A percentile compares a stretch with the other conserved stretches of the same genome.
Conservation (phyloP, 2,888 invertebrate genomes). For the Chloroclysta siterata region DNA sequence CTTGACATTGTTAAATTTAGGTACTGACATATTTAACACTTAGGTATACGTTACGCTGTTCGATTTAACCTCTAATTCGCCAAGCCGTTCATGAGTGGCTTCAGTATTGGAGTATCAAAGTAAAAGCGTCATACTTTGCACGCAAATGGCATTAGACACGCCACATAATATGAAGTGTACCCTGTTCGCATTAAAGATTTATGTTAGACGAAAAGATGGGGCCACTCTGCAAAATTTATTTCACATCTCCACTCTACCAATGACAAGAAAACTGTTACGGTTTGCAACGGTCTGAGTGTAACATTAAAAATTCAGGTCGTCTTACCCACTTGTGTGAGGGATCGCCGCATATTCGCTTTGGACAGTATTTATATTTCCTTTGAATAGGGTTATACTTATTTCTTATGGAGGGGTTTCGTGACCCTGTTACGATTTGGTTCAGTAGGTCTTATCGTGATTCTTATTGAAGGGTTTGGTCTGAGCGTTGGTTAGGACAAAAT, state of each 20-base stretch:
- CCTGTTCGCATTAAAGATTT: conserved; percentile 80
- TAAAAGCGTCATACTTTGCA: conserved; percentile 67
- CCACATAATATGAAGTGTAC: conserved; percentile 81
- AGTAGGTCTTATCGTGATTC: conserved; percentile 30
- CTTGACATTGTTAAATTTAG: conserved; percentile 24
- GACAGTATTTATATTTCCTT: conserved; percentile 84
- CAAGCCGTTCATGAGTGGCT: conserved; percentile 43
- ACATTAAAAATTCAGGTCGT: conserved; percentile 83
- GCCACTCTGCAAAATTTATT: conserved; percentile 85
- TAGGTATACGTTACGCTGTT: conserved; percentile 10
- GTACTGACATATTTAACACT: conserved; percentile 15
- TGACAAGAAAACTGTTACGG: conserved; percentile 86
- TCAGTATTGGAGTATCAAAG: conserved; percentile 50
- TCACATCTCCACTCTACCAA: conserved; percentile 83
- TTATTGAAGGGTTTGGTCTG: conserved; percentile 26
- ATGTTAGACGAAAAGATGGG: conserved; percentile 84
- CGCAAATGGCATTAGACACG: conserved; percentile 77
- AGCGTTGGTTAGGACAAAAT: conserved; percentile 5
- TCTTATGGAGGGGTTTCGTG: conserved; percentile 60
- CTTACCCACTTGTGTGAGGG: conserved; percentile 86
- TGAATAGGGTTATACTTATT: conserved; percentile 69
- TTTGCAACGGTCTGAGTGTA: conserved; percentile 85
- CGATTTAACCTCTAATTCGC: conserved; percentile 32
- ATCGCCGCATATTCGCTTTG: conserved; percentile 82
- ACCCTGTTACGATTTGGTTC: conserved; percentile 48